Base-by-base conservation (phyloP, 2,888 invertebrate genomes). In the Pandemis corylana region DNA sequence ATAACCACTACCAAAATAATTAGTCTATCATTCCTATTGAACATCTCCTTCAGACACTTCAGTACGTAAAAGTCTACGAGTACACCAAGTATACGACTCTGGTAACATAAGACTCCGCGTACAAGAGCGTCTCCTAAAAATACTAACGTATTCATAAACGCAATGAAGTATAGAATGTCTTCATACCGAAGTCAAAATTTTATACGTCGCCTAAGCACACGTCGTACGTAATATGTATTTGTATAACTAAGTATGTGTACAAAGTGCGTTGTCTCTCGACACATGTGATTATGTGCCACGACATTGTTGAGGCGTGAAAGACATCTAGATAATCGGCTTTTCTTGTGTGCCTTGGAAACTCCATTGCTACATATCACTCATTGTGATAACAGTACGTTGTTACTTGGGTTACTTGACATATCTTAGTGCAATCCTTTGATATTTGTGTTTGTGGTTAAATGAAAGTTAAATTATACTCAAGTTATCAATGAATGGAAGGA, bases 301-400 rank as follows among this genome's bases (percentile, higher is more conserved):
- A 67, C 66, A 64, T 49, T 75, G 68, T 68, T 56, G 71, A 71
- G 67, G 71, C 71, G 71, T 71, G 71, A 72, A 64, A 70, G 53
- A 63, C 69, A 70, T 78, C 72, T 53, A 83, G 80, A 83, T 87
- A 89, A 87, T 85, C 87, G 85, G 85, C 84, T 88, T 88, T 81
- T 78, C 82, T 79, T 46, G 73, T 74, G 61, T 69, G 68, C 76
- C 59, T 49, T 67, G 70, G 10, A 71, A 67, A 76, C 46, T 71
- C 70, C 70, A 71, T 74, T 61, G 69, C 15, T 7, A 44, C 74
- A 61, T 46, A 74, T 46, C 28, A 13, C 28, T 51, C 69, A 59
- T 13, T n/a, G 5, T 2, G 7, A 28, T 7, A 49, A 42, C 71
- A 66, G 71, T 72, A 72, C 53, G n/a, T n/a, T n/a, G 13, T 51